Evolutionary conservation across 2,888 invertebrate genomes (phyloP).

Genomic region (Magallana nippona): DNA sequence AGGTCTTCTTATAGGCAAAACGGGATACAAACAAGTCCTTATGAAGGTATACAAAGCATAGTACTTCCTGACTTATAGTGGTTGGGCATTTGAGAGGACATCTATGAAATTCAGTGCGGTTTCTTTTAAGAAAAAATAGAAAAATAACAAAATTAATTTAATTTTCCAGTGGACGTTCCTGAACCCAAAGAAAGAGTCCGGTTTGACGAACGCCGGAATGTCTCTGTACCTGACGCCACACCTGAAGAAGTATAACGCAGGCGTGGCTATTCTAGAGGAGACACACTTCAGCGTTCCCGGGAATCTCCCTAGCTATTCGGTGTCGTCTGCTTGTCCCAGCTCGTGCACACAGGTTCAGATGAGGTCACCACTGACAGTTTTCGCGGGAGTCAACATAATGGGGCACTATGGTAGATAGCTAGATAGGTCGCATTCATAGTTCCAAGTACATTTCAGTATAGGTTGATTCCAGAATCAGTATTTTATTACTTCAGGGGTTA

Average conservation of each 20-base stretch:
- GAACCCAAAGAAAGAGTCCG: not conserved
- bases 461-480: too few relatives aligned
- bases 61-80: not conserved
- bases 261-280: slow-evolving; percentile 41
- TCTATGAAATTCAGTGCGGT: not conserved
- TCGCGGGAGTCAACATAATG: slow-evolving; percentile 46
- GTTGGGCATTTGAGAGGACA: too few relatives aligned
- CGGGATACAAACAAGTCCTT: slow-evolving; percentile 40
- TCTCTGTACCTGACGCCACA: slow-evolving; percentile 39
- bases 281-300: slow-evolving; percentile 45
- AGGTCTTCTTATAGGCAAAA: slow-evolving; percentile 40
- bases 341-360: slow-evolving; percentile 39
- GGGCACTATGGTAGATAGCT: slow-evolving; percentile 34
- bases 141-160: not conserved
- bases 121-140: too few relatives aligned
- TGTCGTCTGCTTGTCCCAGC: slow-evolving; percentile 43
- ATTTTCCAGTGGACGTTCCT: slow-evolving; percentile 39
- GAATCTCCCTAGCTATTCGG: slow-evolving; percentile 20
- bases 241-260: slow-evolving; percentile 40
- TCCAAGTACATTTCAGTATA: too few relatives aligned
- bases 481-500: slow-evolving; percentile 17
- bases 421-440: not conserved
- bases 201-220: slow-evolving; percentile 38
- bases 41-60: slow-evolving; percentile 37
- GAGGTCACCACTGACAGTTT: slow-evolving; percentile 38